Conservation (phyloP, 2,113 vertebrate species). For the Callospermophilus lateralis region DNA sequence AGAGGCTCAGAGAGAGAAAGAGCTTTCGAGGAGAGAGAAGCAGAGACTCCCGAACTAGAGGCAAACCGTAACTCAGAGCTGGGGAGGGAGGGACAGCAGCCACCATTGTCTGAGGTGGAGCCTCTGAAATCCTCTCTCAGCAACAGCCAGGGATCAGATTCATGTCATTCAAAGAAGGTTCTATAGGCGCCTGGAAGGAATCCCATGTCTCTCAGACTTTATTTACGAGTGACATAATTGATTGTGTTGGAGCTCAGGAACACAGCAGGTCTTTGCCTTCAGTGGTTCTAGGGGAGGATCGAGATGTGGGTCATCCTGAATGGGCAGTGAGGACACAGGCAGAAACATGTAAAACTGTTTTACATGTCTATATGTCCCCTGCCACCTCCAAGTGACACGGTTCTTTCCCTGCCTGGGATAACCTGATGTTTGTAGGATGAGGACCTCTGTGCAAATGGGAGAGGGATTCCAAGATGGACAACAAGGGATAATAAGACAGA, state of each 20-base stretch:
- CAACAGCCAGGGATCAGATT: neutral
- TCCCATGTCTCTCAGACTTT: neutral
- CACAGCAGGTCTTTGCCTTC: neutral
- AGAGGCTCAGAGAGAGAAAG: neutral
- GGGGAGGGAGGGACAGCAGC: neutral
- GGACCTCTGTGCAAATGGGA: neutral
- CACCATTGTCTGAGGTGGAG: neutral
- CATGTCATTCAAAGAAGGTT: neutral
- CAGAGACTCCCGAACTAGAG: neutral
- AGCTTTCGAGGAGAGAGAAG: neutral
- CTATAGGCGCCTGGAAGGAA: neutral
- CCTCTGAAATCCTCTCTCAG: neutral
- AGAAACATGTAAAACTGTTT: neutral
- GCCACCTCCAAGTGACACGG: neutral
- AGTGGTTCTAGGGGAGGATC: neutral
- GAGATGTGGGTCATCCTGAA: neutral
- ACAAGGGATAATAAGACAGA: conserved; percentile 66
- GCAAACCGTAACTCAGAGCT: neutral
- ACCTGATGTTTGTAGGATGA: neutral
- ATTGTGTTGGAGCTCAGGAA: neutral
- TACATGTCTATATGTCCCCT: neutral
- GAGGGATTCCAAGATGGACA: conserved; percentile 52
- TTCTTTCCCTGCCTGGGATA: neutral
- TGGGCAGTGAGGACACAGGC: neutral
- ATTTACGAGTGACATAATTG: neutral